These are phyloP conservation scores for Sinocyclocheilus grahami DNA, from an alignment of 2,113 vertebrate species.

Conservation along the genomic window DNA sequence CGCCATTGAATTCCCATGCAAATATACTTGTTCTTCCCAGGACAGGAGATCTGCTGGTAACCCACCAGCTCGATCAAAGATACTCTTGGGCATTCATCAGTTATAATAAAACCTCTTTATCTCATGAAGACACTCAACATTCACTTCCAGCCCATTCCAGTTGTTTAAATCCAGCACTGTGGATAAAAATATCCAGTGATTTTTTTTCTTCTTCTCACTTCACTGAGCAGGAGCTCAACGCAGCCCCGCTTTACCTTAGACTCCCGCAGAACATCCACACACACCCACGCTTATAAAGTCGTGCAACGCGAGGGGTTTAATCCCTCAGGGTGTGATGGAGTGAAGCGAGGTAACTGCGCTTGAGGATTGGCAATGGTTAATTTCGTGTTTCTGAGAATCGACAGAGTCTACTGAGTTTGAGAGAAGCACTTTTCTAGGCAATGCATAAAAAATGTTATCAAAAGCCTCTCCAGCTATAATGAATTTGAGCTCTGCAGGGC, in stretches of 20 bases:
- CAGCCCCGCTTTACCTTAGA: slow-evolving; percentile 21
- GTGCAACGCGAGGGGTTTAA: slow-evolving; percentile 37
- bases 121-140: slow-evolving; percentile 25
- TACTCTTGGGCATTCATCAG: slow-evolving; percentile 30
- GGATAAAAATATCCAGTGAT: slow-evolving; percentile 49
- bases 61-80: slow-evolving; percentile 45
- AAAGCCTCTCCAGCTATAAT: slow-evolving; percentile 31
- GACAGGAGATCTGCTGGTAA: slow-evolving; percentile 37
- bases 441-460: slow-evolving; percentile 29
- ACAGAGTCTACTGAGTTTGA: neutral
- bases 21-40: slow-evolving; percentile 19
- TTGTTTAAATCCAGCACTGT: slow-evolving; percentile 25
- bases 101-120: slow-evolving; percentile 26
- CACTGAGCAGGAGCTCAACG: slow-evolving; percentile 33
- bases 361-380: slow-evolving; percentile 16
- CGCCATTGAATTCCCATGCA: slow-evolving; percentile 31
- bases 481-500: slow-evolving; percentile 26
- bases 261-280: slow-evolving; percentile 9
- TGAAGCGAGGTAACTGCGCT: slow-evolving; percentile 11
- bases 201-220: slow-evolving; percentile 32
- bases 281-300: slow-evolving; percentile 19
- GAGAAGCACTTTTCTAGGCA: slow-evolving; percentile 30
- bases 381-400: neutral
- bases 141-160: neutral
- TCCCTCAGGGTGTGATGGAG: slow-evolving; percentile 29